Base-by-base conservation (phyloP, 2,797 vertebrate species). In the Anisognathus igniventris region DNA sequence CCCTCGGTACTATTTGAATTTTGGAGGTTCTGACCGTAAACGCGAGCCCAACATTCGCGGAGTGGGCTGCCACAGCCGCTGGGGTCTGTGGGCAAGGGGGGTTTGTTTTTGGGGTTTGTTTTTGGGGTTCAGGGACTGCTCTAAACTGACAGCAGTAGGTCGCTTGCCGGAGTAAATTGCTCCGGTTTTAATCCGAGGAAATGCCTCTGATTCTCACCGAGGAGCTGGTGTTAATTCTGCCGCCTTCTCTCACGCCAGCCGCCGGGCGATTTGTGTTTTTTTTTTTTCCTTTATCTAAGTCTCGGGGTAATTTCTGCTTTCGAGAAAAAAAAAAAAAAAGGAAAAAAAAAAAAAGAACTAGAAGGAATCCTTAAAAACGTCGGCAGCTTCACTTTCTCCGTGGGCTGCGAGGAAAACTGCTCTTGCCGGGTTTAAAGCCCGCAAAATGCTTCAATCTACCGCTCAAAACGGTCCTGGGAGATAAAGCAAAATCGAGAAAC, bases 321-420 rank as follows among this genome's bases (percentile, higher is more conserved):
- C 5, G 3, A 7, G 1, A 1, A 4, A 9, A 35, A 35, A 17
- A 42, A 28, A 12, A 8, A 4, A 7, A 22, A 14, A 13, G 15
- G 16, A 9, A 13, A 5, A 17, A 14, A 17, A 9, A 11, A 9
- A 1, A 2, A 2, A 2, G 1, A 6, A 4, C 11, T 6, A 39
- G 37, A 30, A 45, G 21, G 9, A 11, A 6, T 40, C 9, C 8
- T 53, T 72, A 33, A 62, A 58, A 18, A 31, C 18, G 0, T 19
- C 13, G 5, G 31, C 33, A 61, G 35, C 71, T 87, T 91, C 81
- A 7, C 37, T 19, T 62, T 65, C 37, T 73, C 47, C 13, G 3
- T 7, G 27, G 14, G 8, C 7, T 25, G 62, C 2, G 17, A 37
- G 17, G 58, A 24, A 65, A 87, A 17, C 7, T 17, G 28, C 3